Conservation (phyloP, 2,888 invertebrate genomes). For the Eutolmus rufibarbis region DNA sequence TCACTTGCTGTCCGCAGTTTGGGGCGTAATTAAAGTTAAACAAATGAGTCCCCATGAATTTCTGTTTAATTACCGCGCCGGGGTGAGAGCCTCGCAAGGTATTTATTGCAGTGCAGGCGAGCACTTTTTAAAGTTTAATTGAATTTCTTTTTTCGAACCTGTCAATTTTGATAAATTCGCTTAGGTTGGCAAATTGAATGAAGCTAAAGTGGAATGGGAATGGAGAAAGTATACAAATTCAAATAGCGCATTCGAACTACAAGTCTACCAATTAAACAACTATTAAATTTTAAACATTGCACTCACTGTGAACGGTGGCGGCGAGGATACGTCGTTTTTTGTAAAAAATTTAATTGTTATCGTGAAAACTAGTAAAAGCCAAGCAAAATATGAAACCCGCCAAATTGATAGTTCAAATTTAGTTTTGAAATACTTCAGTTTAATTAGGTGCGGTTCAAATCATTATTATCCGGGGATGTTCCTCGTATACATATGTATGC, state of each 20-base stretch:
- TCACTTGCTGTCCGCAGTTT: slow-evolving; percentile 2
- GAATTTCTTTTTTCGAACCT: slow-evolving; percentile 1
- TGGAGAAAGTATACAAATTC: not conserved
- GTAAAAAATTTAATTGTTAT: too few species aligned
- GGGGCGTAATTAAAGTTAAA: slow-evolving; percentile 34
- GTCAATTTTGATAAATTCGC: not conserved
- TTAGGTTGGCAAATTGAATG: not conserved
- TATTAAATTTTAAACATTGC: not conserved
- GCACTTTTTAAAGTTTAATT: slow-evolving; percentile 4
- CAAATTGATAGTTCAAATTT: too few species aligned
- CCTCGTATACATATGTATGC: too few species aligned
- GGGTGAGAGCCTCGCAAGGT: not conserved
- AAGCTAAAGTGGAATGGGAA: not conserved
- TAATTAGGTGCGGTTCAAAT: too few species aligned
- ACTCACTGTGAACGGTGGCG: not conserved
- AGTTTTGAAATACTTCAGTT: too few species aligned
- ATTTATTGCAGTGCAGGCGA: not conserved
- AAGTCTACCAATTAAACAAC: not conserved
- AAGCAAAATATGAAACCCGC: too few species aligned
- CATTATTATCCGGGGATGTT: too few species aligned
- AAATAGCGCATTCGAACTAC: not conserved
- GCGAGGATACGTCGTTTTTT: not conserved
- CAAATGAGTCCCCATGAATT: slow-evolving; percentile 34
- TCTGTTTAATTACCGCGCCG: slow-evolving; percentile 2
- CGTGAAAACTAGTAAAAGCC: too few species aligned